phyloP scores from a whole-genome alignment of 2,888 invertebrate genomes.

The Amphipoea oculea region DNA sequence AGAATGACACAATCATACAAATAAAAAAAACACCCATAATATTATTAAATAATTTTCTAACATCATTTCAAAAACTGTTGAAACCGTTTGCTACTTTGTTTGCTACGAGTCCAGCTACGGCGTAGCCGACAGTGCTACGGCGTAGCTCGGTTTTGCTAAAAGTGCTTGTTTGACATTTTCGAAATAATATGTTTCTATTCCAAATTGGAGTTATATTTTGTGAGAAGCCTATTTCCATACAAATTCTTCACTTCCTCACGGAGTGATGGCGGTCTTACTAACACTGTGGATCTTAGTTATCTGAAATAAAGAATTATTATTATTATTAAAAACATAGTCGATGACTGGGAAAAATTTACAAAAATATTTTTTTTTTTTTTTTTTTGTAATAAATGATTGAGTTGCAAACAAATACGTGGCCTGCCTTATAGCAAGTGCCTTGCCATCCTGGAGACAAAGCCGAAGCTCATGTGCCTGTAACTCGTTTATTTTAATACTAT shows the following conservation, averaged over 20 bases:
- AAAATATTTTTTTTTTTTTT: not conserved
- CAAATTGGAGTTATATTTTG: not conserved
- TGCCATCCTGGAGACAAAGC: too few relatives aligned
- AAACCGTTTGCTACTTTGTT: not conserved
- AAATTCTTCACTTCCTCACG: fast-evolving
- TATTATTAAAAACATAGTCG: not conserved
- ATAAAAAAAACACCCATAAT: not conserved
- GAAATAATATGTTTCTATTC: not conserved
- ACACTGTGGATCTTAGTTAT: too few relatives aligned
- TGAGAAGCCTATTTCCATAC: not conserved
- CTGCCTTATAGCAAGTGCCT: not conserved
- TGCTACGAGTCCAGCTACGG: constrained; percentile 11
- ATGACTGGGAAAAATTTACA: not conserved
- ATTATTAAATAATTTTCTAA: not conserved
- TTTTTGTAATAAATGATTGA: not conserved
- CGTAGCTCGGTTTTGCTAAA: constrained; percentile 4
- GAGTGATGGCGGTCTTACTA: not conserved
- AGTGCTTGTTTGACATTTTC: not conserved
- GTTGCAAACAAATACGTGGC: not conserved
- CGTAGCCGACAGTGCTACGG: constrained; percentile 35
- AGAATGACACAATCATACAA: not conserved
- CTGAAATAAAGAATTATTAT: too few relatives aligned
- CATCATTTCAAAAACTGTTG: too few relatives aligned
- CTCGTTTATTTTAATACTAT: not conserved
- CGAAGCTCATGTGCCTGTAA: not conserved